Evolutionary conservation across 53 echinoderm and acorn worm genomes (phyloP).

Genomic region (Mesocentrotus franciscanus): DNA sequence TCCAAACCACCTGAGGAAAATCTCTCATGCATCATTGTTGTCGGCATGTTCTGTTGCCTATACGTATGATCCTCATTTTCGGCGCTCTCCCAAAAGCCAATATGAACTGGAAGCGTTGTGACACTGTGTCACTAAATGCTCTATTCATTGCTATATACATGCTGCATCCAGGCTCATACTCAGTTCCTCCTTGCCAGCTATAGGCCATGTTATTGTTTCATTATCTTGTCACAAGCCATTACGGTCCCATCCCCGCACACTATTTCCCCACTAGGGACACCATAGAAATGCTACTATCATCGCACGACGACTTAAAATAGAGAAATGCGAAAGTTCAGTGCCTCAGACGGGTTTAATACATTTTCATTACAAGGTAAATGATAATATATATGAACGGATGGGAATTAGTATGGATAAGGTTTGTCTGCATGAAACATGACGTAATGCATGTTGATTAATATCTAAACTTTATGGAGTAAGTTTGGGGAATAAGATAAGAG

Average conservation of each 20-base stretch:
- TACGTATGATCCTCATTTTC: neutral
- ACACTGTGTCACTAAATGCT: neutral
- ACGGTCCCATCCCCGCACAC: constrained; percentile 28
- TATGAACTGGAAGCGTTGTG: neutral
- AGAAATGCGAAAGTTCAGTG: constrained; percentile 34
- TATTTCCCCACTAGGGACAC: constrained; percentile 37
- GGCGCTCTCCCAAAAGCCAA: neutral
- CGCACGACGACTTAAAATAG: constrained; percentile 1
- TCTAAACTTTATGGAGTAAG: neutral
- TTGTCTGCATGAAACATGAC: neutral
- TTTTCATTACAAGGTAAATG: constrained; percentile 14
- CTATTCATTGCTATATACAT: neutral
- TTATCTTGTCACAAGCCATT: constrained; percentile 50
- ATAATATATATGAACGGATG: neutral
- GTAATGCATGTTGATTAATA: neutral
- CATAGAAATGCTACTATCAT: constrained; percentile 7
- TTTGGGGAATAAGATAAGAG: neutral
- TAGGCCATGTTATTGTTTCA: constrained; percentile 35
- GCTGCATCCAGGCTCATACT: neutral
- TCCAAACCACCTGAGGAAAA: neutral
- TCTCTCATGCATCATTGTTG: neutral
- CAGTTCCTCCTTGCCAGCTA: neutral
- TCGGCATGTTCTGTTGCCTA: neutral
- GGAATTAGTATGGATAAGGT: neutral
- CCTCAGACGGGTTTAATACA: constrained; percentile 22